phyloP scores from a whole-genome alignment of 1,140 invertebrate genomes.

The Eriocheir sinensis region DNA sequence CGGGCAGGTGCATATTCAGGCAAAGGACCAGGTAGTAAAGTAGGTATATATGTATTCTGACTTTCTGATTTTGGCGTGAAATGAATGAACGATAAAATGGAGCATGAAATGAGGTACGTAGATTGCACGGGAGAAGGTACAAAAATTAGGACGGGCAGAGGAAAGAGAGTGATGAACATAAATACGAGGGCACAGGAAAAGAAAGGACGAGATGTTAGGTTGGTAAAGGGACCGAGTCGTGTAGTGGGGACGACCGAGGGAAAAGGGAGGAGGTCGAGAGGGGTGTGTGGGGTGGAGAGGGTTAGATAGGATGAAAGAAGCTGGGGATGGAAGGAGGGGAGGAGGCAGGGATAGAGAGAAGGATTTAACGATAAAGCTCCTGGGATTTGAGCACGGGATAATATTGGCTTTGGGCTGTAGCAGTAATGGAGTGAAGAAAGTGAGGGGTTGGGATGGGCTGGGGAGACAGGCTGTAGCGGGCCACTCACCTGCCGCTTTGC shows the following conservation, averaged over 20 bases:
- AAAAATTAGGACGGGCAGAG: too few relatives aligned
- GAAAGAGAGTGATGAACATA: not conserved
- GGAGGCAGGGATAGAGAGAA: not conserved
- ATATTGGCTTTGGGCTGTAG: not conserved
- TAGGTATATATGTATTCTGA: too few relatives aligned
- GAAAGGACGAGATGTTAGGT: too few relatives aligned
- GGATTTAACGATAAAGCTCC: not conserved
- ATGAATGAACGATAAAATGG: too few relatives aligned
- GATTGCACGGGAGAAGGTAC: too few relatives aligned
- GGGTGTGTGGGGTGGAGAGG: not conserved
- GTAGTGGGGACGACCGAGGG: not conserved
- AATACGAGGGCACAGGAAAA: not conserved
- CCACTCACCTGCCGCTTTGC: not conserved
- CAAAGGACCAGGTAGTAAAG: not conserved
- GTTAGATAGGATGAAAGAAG: not conserved
- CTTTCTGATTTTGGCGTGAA: too few relatives aligned
- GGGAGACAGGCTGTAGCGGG: not conserved
- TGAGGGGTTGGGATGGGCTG: too few relatives aligned
- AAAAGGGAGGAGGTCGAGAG: not conserved
- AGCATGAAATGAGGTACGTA: too few relatives aligned
- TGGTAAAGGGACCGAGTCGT: too few relatives aligned
- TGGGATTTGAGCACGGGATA: slow-evolving; percentile 3
- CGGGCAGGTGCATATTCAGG: not conserved
- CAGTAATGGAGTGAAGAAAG: not conserved
- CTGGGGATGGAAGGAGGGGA: not conserved